Conservation (phyloP, 2,797 vertebrate genomes). For the Champsocephalus gunnari region DNA sequence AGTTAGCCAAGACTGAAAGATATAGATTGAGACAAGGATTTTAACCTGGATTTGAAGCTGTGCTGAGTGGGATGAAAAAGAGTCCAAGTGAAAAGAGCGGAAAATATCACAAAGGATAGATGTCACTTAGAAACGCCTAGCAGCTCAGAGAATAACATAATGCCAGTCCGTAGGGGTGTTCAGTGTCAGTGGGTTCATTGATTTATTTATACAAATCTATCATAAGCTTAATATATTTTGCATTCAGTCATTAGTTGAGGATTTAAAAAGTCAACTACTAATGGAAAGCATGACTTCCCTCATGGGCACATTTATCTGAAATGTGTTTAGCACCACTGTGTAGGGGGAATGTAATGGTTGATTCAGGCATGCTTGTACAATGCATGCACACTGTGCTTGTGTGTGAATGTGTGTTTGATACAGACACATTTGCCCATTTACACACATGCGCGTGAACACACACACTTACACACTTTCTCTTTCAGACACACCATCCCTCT, state of each 20-base stretch:
- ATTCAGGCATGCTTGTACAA: conserved; percentile 18
- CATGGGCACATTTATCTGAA: conserved; percentile 2
- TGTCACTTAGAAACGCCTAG: conserved; percentile 19
- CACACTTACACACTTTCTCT: conserved; percentile 44
- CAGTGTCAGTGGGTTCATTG: background rate
- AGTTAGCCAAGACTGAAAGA: conserved; percentile 37
- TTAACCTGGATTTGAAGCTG: conserved; percentile 68
- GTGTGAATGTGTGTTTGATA: conserved; percentile 37
- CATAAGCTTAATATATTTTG: background rate
- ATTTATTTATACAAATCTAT: conserved; percentile 8
- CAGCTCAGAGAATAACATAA: conserved; percentile 1
- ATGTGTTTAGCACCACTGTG: conserved; percentile 10
- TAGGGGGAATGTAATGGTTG: conserved; percentile 10
- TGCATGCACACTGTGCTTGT: conserved; percentile 43
- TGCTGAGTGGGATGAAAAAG: conserved; percentile 47
- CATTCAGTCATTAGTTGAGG: conserved; percentile 2
- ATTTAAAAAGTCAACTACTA: conserved; percentile 11
- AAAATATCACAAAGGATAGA: conserved; percentile 26
- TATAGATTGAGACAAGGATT: conserved; percentile 59
- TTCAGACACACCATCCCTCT: conserved; percentile 73
- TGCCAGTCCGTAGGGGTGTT: background rate
- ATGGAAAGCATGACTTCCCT: background rate
- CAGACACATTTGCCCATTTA: conserved; percentile 44
- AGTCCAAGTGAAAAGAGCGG: conserved; percentile 24
- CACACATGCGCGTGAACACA: conserved; percentile 31